These are phyloP conservation scores for Parochlus steinenii DNA, from an alignment of 2,888 invertebrate genomes.

Conservation along the genomic window DNA sequence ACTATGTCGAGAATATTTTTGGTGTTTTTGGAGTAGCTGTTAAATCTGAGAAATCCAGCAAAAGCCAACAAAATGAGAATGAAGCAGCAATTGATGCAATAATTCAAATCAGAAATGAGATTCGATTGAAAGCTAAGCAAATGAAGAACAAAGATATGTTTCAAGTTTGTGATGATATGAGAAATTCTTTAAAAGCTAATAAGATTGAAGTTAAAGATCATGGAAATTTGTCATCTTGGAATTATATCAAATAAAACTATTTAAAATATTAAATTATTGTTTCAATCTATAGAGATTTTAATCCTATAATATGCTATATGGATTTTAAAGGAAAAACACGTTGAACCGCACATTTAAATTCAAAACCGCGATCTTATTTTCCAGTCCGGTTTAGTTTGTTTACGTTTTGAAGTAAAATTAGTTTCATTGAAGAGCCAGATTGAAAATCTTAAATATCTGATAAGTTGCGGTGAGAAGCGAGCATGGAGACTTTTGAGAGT, in stretches of 20 bases:
- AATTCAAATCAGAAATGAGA: conserved; percentile 41
- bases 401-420: too few relatives aligned
- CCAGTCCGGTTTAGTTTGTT: too few relatives aligned
- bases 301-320: neutral
- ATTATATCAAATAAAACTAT: conserved; percentile 19
- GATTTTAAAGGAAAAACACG: too few relatives aligned
- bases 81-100: conserved; percentile 40
- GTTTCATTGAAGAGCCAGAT: too few relatives aligned
- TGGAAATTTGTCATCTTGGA: conserved; percentile 43
- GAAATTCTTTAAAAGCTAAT: conserved; percentile 41
- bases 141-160: conserved; percentile 42
- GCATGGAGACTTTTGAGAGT: too few relatives aligned
- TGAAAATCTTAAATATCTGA: too few relatives aligned
- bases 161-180: conserved; percentile 46
- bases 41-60: conserved; percentile 8
- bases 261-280: neutral
- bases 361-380: too few relatives aligned
- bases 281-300: too few relatives aligned
- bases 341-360: too few relatives aligned
- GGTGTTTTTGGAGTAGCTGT: conserved; percentile 32
- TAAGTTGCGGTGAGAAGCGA: too few relatives aligned
- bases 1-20: conserved; percentile 37
- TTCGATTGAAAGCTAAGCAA: conserved; percentile 39
- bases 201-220: conserved; percentile 55
- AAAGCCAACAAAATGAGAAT: conserved; percentile 15